These are phyloP conservation scores for Papilio dardanus DNA, from an alignment of 1,140 invertebrate genomes.

Conservation along the genomic window DNA sequence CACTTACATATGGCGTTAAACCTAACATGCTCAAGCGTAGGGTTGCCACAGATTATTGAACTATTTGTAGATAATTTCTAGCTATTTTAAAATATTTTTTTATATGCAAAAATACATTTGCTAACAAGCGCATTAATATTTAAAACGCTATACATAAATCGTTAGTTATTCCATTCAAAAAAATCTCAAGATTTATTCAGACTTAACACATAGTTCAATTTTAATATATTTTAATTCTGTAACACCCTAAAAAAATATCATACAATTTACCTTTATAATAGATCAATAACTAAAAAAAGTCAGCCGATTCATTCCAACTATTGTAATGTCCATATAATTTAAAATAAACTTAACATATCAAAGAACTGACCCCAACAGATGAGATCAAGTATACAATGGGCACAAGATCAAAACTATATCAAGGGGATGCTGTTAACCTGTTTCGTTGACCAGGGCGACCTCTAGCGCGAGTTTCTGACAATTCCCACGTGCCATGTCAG, in stretches of 20 bases:
- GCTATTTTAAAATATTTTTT: too few relatives aligned
- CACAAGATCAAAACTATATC: slow-evolving; percentile 82
- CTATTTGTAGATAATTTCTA: neutral
- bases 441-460: slow-evolving; percentile 36
- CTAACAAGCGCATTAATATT: too few relatives aligned
- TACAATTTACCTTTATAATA: neutral
- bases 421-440: slow-evolving; percentile 49
- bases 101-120: too few relatives aligned
- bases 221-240: neutral
- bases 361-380: slow-evolving; percentile 4
- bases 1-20: slow-evolving; percentile 78
- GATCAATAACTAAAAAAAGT: neutral
- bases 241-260: neutral
- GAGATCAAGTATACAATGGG: slow-evolving; percentile 12
- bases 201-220: too few relatives aligned
- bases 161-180: neutral
- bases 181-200: too few relatives aligned
- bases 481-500: slow-evolving; percentile 33
- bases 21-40: slow-evolving; percentile 61
- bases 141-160: neutral
- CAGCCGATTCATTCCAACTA: neutral
- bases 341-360: neutral
- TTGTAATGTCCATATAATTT: slow-evolving; percentile 36
- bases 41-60: slow-evolving; percentile 49
- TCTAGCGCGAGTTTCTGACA: slow-evolving; percentile 26